phyloP scores from a whole-genome alignment of 2,113 vertebrate genomes.

The Laticauda colubrina region DNA sequence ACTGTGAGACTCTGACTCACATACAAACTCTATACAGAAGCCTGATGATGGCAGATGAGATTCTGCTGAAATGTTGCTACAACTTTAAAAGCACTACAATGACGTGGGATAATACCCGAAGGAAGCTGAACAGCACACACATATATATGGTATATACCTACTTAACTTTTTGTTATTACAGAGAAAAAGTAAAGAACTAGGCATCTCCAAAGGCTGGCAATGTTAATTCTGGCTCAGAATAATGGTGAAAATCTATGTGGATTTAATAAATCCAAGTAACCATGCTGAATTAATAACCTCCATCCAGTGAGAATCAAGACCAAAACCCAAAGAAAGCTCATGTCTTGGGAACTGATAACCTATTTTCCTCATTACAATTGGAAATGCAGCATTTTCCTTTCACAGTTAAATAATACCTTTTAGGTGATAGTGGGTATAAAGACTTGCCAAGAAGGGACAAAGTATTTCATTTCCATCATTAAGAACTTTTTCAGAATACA shows the following conservation, averaged over 20 bases:
- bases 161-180: neutral
- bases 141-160: neutral
- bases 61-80: too few relatives aligned
- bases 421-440: constrained; percentile 28
- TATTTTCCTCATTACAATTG: neutral
- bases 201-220: constrained; percentile 5
- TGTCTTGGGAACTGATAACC: neutral
- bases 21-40: too few relatives aligned
- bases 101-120: too few relatives aligned
- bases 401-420: neutral
- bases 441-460: neutral
- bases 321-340: neutral
- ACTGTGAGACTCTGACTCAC: too few relatives aligned
- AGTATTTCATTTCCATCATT: neutral
- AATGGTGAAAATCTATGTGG: constrained; percentile 58
- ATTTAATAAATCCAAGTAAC: constrained; percentile 43
- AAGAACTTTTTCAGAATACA: neutral
- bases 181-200: constrained; percentile 5
- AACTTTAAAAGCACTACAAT: too few relatives aligned
- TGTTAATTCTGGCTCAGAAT: constrained; percentile 47
- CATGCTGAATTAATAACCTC: constrained; percentile 7
- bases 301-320: constrained; percentile 25
- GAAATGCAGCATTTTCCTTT: too few relatives aligned
- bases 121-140: too few relatives aligned
- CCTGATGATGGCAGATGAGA: too few relatives aligned